Percentiles rank a stretch among this genome's conserved stretches.
phyloP scores from a whole-genome alignment of 1,140 invertebrate genomes.

The Bombyx mori region DNA sequence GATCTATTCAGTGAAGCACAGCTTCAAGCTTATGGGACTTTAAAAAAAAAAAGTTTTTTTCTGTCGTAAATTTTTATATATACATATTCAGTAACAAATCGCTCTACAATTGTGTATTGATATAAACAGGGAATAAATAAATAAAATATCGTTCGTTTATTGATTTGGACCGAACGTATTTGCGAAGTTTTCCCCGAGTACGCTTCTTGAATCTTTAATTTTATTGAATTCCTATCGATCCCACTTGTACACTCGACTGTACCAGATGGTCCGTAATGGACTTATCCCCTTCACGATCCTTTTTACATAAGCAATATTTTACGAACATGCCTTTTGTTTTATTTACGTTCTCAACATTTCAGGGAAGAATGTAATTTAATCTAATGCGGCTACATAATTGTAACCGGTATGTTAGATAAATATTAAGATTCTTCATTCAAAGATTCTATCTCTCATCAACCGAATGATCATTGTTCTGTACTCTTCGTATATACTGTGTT shows the following conservation, averaged over 20 bases:
- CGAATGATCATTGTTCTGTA: no score
- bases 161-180: constrained; percentile 12
- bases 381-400: background rate
- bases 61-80: no score
- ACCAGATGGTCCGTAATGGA: constrained; percentile 37
- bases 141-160: no score
- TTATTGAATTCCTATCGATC: constrained; percentile 55
- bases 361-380: background rate
- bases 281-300: constrained; percentile 22
- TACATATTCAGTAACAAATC: no score
- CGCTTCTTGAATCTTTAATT: constrained; percentile 59
- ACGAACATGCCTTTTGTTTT: constrained; percentile 1
- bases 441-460: background rate
- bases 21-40: no score
- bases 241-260: constrained; percentile 26
- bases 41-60: no score
- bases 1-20: no score
- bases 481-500: no score
- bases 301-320: constrained; percentile 11
- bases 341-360: background rate
- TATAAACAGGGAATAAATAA: no score
- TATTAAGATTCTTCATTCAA: background rate
- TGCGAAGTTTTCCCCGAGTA: constrained; percentile 29
- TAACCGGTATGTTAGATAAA: background rate
- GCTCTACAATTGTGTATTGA: no score